Conservation (phyloP, 2,888 invertebrate genomes). For the Pseudolycoriella hygida region DNA sequence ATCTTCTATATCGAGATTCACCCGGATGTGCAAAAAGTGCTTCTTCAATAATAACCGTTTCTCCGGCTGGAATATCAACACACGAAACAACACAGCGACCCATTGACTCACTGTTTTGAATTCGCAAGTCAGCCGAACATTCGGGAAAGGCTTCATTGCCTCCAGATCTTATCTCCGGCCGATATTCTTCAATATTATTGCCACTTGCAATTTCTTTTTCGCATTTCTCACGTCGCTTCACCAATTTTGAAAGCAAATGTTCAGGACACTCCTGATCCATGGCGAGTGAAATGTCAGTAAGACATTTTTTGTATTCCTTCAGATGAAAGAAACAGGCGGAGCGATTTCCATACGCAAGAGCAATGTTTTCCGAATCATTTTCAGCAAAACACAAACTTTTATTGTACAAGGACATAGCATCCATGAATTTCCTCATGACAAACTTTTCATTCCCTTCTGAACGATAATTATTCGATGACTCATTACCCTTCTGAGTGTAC, state of each 20-base stretch:
- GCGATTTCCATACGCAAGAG: neutral
- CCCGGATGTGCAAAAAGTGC: neutral
- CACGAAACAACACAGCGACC: neutral
- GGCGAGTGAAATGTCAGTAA: neutral
- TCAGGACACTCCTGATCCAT: neutral
- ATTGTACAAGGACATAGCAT: neutral
- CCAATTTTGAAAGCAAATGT: neutral
- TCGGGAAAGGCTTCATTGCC: neutral
- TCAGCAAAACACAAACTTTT: conserved; percentile 3
- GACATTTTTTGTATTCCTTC: conserved; percentile 1
- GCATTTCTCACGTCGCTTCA: neutral
- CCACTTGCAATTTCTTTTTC: neutral
- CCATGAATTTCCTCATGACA: neutral
- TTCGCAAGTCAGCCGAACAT: neutral
- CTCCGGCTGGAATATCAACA: neutral
- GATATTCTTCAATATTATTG: neutral
- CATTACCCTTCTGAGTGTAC: too few relatives aligned
- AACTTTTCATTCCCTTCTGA: too few relatives aligned
- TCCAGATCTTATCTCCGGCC: neutral
- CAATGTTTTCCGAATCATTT: neutral
- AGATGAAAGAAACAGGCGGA: neutral
- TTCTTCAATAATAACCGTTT: neutral
- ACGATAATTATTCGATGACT: too few relatives aligned
- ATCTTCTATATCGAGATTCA: neutral
- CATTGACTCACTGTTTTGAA: neutral